Conservation (phyloP, 2,888 invertebrate species). For the Lasioglossum leucozonium region DNA sequence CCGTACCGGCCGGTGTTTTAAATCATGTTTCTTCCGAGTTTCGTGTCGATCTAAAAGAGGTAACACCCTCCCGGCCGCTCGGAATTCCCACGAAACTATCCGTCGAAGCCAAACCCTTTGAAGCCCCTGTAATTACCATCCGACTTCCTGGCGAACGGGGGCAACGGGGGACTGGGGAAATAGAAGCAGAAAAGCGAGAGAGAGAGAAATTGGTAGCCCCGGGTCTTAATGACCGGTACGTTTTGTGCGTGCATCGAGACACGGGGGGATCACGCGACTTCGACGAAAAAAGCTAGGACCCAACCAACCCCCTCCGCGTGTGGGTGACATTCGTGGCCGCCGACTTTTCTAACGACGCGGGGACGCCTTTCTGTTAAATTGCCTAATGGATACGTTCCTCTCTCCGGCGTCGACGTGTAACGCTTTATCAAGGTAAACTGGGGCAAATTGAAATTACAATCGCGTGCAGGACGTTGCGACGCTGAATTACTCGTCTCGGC, state of each 20-base stretch:
- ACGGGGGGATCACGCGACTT: constrained; percentile 66
- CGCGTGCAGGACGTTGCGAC: not conserved
- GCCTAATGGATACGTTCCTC: constrained; percentile 11
- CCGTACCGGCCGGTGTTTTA: constrained; percentile 47
- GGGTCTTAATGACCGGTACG: constrained; percentile 65
- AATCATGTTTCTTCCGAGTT: constrained; percentile 61
- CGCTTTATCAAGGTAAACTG: constrained; percentile 36
- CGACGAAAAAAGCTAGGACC: constrained; percentile 54
- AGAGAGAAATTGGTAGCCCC: not conserved
- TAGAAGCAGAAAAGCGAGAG: constrained; percentile 43
- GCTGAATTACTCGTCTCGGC: constrained; percentile 16
- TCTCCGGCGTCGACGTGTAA: not conserved
- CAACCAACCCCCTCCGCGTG: constrained; percentile 44
- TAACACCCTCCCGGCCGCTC: constrained; percentile 49
- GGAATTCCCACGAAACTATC: constrained; percentile 69
- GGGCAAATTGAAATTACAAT: constrained; percentile 50
- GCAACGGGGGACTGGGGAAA: constrained; percentile 40
- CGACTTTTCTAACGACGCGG: constrained; percentile 11
- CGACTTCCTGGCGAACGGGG: constrained; percentile 67
- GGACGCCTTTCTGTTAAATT: constrained; percentile 18
- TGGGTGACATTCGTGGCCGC: not conserved
- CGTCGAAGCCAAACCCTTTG: constrained; percentile 71
- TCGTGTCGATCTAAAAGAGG: constrained; percentile 51
- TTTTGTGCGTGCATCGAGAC: constrained; percentile 65
- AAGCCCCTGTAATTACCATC: constrained; percentile 70